phyloP scores from a whole-genome alignment of 2,888 invertebrate species.

The Noctuana brunneofusca region DNA sequence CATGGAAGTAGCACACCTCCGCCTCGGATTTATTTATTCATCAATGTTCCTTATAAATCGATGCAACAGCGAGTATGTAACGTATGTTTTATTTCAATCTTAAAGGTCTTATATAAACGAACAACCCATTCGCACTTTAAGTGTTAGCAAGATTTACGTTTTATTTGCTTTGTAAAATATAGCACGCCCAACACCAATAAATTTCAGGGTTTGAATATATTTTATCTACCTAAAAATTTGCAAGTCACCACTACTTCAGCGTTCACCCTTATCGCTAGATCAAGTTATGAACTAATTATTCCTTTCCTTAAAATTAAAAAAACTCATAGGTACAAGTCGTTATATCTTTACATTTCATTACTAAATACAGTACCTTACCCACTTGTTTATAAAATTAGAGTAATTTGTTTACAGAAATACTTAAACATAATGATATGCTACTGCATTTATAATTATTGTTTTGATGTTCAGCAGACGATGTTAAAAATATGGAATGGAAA shows the following conservation, averaged over 20 bases:
- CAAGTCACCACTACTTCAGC: not conserved
- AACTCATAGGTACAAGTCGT: too few relatives aligned
- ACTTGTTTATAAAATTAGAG: too few relatives aligned
- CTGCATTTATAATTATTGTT: not conserved
- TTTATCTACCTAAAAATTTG: not conserved
- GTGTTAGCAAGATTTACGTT: slow-evolving; percentile 21
- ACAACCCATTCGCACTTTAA: slow-evolving; percentile 10
- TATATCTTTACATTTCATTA: too few relatives aligned
- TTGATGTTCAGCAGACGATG: not conserved
- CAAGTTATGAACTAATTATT: too few relatives aligned
- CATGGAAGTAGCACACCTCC: too few relatives aligned
- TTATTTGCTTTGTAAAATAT: slow-evolving; percentile 6
- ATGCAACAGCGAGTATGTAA: not conserved
- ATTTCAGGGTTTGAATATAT: slow-evolving; percentile 1
- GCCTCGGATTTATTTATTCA: too few relatives aligned
- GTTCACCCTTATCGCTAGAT: too few relatives aligned
- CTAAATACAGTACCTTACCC: too few relatives aligned
- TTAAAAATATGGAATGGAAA: not conserved
- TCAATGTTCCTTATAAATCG: not conserved
- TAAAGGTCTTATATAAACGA: not conserved
- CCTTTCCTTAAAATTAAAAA: too few relatives aligned
- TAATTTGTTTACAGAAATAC: too few relatives aligned
- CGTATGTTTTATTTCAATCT: not conserved
- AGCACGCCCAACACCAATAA: not conserved
- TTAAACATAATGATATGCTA: too few relatives aligned